Evolutionary conservation across 2,888 invertebrate species (phyloP), one percentile per base, ranked within the genome.

Genomic region (Terebella lapidaria): DNA sequence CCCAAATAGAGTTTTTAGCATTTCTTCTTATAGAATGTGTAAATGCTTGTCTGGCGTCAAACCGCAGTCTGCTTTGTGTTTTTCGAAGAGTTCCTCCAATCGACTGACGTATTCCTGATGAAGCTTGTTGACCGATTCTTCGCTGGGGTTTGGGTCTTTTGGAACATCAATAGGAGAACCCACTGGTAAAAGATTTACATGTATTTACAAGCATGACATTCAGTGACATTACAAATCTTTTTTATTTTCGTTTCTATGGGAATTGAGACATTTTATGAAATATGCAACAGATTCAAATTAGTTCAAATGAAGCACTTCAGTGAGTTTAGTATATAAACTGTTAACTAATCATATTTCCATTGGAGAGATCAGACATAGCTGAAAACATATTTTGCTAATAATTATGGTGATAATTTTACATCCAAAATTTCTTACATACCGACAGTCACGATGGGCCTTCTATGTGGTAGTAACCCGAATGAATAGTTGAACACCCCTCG

Each of bases 121-220:
- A 1, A 92, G 83, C 24, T 85, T 83, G 57, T 91, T 85, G 27
- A 96, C 85, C 74, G 92, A 85, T 66, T 90, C 89, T 2, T 83
- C 75, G 0, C 87, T 87, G 0, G 95, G 94, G 3, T 73, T 59
- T 3, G 64, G 66, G 30, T 89, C 84, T 80, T 85, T 87, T 54
- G 85, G 83, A 0, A 95, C 85, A 58, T 88, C 87, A 72, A 96
- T 86, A 3, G 96, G 94, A 24, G 85, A 83, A 2, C 96, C 96
- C 74, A 96, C 93, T 93, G 81, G 58, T 86, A 57, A 52, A 25
- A 24, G 10, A 3, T 10, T 4, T n/a, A 35, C 10, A 18, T 53
- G 24, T 27, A 25, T 26, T 25, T 5, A 5, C 27, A 27, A 22
- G 20, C 24, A 53, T 10, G 10, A 35, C 10, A 15, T n/a, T 15